phyloP scores from a whole-genome alignment of 37 sponge, comb jelly and placozoan species.

The Geodia barretti region DNA sequence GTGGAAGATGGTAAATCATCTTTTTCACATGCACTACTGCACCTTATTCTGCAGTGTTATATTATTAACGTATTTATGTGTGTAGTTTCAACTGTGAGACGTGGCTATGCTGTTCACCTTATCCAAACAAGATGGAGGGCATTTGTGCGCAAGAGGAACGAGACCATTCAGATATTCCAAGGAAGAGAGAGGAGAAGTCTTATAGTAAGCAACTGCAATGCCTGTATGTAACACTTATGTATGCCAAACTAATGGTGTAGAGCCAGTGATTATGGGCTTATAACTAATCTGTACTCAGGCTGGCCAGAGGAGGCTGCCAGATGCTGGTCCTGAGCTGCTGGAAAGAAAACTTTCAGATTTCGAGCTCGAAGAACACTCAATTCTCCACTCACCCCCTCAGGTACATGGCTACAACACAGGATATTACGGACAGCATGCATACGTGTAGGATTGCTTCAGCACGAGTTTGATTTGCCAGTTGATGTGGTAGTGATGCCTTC shows the following conservation, averaged over 20 bases:
- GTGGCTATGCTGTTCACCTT: constrained; percentile 43
- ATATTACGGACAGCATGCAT: no score
- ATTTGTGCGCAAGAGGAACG: constrained; percentile 6
- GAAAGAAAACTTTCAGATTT: constrained; percentile 5
- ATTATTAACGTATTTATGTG: not conserved
- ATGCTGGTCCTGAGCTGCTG: constrained; percentile 24
- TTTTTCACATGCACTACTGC: not conserved
- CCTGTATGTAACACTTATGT: no score
- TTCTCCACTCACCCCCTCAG: no score
- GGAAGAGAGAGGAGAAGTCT: not conserved
- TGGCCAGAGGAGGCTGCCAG: constrained; percentile 17
- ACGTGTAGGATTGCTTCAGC: no score
- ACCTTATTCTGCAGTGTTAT: not conserved
- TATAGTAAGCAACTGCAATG: not conserved
- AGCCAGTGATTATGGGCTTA: no score
- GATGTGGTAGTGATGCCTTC: no score
- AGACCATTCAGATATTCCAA: not conserved
- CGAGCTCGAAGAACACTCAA: not conserved
- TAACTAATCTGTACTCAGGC: constrained; percentile 10
- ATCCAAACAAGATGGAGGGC: constrained; percentile 36
- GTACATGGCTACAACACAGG: no score
- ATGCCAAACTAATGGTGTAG: not conserved
- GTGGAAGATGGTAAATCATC: constrained; percentile 7
- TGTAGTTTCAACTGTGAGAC: constrained; percentile 20
- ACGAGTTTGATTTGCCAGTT: no score